A percentile compares a stretch with the other conserved stretches of the same genome.
phyloP scores from a whole-genome alignment of 1,140 invertebrate species.

The Heliconius himera region DNA sequence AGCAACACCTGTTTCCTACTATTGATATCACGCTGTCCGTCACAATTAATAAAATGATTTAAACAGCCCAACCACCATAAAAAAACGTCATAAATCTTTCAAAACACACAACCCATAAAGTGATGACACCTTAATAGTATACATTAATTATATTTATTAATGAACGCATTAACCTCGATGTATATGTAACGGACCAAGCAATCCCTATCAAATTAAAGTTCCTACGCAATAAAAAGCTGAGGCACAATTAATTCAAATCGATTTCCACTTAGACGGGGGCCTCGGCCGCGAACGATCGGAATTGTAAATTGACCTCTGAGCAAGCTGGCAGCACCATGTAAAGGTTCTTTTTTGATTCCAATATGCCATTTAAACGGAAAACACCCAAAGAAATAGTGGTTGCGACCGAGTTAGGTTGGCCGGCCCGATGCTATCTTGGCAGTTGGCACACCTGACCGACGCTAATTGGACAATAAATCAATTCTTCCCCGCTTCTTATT shows the following conservation, averaged over 20 bases:
- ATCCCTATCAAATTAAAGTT: constrained; percentile 78
- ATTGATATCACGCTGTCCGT: neutral
- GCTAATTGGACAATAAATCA: constrained; percentile 82
- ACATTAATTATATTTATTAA: constrained; percentile 26
- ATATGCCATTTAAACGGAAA: constrained; percentile 79
- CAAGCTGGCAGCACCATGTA: constrained; percentile 74
- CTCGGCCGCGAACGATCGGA: constrained; percentile 72
- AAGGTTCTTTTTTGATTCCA: constrained; percentile 78
- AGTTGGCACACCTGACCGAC: constrained; percentile 82
- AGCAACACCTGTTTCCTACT: constrained; percentile 15
- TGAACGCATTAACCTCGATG: constrained; percentile 36
- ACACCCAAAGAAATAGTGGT: constrained; percentile 78
- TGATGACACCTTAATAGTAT: constrained; percentile 13
- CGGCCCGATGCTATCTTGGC: constrained; percentile 80
- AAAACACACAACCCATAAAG: constrained; percentile 18
- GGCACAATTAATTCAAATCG: constrained; percentile 77
- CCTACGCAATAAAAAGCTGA: constrained; percentile 57
- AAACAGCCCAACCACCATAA: constrained; percentile 10
- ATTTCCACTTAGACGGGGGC: constrained; percentile 76
- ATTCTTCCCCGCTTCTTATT: constrained; percentile 81
- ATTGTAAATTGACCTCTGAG: constrained; percentile 76
- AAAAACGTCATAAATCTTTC: constrained; percentile 24
- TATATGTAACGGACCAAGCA: constrained; percentile 52
- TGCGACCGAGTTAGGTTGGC: constrained; percentile 75
- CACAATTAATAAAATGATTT: constrained; percentile 23